Evolutionary conservation across 2,113 vertebrate genomes (phyloP).

Genomic region (Tetraodon nigroviridis): DNA sequence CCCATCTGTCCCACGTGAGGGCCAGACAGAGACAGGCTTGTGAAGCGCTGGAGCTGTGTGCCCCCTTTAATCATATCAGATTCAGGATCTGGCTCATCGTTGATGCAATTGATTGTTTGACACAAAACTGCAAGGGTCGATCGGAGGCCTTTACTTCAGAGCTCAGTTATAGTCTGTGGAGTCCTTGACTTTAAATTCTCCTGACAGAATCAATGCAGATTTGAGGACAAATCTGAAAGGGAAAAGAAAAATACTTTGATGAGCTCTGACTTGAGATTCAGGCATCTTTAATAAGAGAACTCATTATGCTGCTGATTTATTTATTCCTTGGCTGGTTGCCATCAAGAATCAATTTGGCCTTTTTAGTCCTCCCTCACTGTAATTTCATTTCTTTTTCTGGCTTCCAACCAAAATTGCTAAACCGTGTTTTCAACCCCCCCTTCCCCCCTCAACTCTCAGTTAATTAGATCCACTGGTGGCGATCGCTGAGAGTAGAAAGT

Average conservation of each 20-base stretch:
- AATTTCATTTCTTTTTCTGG: slow-evolving; percentile 1
- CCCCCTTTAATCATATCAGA: slow-evolving; percentile 61
- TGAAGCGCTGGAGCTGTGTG: slow-evolving; percentile 28
- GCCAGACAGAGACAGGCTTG: slow-evolving; percentile 4
- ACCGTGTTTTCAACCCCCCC: background rate
- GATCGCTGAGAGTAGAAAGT: background rate
- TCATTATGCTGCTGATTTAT: slow-evolving; percentile 4
- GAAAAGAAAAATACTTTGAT: slow-evolving; percentile 37
- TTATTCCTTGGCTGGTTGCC: background rate
- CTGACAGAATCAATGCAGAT: slow-evolving; percentile 45
- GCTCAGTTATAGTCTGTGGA: slow-evolving; percentile 29
- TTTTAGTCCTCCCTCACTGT: slow-evolving; percentile 2
- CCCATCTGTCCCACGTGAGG: slow-evolving; percentile 3
- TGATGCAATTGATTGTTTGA: slow-evolving; percentile 56
- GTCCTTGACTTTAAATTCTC: slow-evolving; percentile 53
- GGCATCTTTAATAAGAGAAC: slow-evolving; percentile 25
- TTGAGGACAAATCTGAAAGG: slow-evolving; percentile 35
- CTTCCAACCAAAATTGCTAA: background rate
- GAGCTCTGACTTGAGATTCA: slow-evolving; percentile 24
- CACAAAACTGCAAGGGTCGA: slow-evolving; percentile 60
- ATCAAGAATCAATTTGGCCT: slow-evolving; percentile 18
- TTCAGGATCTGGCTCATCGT: slow-evolving; percentile 53
- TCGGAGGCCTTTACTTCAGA: slow-evolving; percentile 39
- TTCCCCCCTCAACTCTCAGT: background rate
- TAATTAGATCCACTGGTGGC: background rate